Conservation (phyloP, 1,140 invertebrate genomes). For the Drosophila orosa region DNA sequence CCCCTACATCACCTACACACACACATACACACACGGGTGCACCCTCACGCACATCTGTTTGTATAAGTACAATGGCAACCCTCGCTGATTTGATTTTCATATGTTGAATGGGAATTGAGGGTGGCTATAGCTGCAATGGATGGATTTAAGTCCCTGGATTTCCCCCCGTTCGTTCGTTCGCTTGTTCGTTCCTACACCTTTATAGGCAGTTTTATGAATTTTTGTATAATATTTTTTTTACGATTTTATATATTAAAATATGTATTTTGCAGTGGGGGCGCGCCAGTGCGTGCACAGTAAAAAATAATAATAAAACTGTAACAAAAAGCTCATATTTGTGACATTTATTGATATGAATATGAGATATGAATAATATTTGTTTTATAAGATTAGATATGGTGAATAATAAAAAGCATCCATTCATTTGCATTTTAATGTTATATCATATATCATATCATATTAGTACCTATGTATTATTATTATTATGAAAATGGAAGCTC, state of each 20-base stretch:
- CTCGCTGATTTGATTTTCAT: slow-evolving; percentile 74
- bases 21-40: background rate
- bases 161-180: slow-evolving; percentile 1
- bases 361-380: background rate
- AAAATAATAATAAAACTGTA: background rate
- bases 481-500: background rate
- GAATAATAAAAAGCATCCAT: background rate
- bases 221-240: slow-evolving; percentile 49
- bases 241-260: slow-evolving; percentile 39
- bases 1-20: slow-evolving; percentile 16
- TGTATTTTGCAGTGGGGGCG: slow-evolving; percentile 8
- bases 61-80: slow-evolving; percentile 60
- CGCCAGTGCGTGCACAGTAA: background rate
- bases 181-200: slow-evolving; percentile 25
- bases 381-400: background rate
- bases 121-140: slow-evolving; percentile 22
- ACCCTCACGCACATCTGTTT: slow-evolving; percentile 27
- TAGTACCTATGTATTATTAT: background rate
- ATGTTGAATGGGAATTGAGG: slow-evolving; percentile 33
- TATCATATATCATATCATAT: background rate
- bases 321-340: background rate
- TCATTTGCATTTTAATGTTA: background rate
- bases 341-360: background rate
- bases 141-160: slow-evolving; percentile 35
- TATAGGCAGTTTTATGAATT: slow-evolving; percentile 53